A percentile compares a stretch with the other conserved stretches of the same genome.
Conservation (phyloP, 2,797 vertebrate genomes). For the Gorsachius magnificus region DNA sequence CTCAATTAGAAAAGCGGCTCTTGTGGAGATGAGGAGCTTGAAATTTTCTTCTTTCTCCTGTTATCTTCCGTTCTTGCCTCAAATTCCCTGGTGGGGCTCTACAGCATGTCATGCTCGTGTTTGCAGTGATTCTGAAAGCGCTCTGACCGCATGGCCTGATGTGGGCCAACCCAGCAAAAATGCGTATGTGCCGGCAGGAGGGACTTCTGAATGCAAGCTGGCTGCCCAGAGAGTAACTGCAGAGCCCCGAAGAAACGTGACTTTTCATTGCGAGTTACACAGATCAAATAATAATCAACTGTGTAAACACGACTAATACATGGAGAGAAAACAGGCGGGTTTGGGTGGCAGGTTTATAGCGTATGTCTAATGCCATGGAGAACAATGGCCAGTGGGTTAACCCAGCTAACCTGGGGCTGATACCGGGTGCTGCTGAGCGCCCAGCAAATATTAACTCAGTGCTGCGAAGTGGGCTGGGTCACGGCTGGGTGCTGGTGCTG, state of each 20-base stretch:
- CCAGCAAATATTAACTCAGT: background rate
- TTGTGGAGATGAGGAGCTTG: background rate
- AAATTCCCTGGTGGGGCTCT: background rate
- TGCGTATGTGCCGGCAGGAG: accelerated
- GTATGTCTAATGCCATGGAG: background rate
- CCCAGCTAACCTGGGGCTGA: background rate
- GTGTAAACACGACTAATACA: background rate
- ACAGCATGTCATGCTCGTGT: background rate
- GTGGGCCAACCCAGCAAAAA: background rate
- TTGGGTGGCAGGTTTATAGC: background rate
- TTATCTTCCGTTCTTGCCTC: background rate
- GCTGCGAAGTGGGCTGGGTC: background rate
- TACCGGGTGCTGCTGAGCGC: accelerated
- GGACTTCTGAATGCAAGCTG: background rate
- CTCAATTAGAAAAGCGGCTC: background rate
- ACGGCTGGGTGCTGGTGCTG: background rate
- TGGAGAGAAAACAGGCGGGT: background rate
- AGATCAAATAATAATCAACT: background rate
- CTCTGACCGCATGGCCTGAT: accelerated
- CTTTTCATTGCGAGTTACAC: background rate
- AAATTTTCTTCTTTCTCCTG: background rate
- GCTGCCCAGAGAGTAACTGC: background rate
- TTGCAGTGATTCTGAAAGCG: background rate
- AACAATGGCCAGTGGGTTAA: background rate
- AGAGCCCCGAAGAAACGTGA: background rate